These are phyloP conservation scores for Drosophila limbata DNA, from an alignment of 2,888 invertebrate genomes.

Conservation along the genomic window DNA sequence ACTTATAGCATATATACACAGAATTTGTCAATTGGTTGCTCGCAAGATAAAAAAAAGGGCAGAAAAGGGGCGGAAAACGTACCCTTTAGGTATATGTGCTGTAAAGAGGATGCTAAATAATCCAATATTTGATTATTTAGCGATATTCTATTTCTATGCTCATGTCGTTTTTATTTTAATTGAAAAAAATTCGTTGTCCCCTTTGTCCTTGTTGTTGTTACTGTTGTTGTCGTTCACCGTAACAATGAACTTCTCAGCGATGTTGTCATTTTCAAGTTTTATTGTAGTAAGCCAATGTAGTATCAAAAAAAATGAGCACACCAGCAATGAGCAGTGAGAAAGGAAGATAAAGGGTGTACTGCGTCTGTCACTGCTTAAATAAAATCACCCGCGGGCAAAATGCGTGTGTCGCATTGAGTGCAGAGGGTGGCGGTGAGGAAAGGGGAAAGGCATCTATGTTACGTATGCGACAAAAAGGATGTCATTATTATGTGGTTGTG, in stretches of 20 bases:
- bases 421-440: slow-evolving; percentile 3
- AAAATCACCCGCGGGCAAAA: slow-evolving; percentile 63
- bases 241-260: slow-evolving; percentile 45
- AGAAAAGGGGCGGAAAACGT: not conserved
- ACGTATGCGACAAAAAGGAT: slow-evolving; percentile 72
- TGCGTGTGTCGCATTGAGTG: slow-evolving; percentile 35
- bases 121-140: slow-evolving; percentile 62
- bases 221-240: slow-evolving; percentile 23
- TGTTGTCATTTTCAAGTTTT: slow-evolving; percentile 77
- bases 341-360: slow-evolving; percentile 34
- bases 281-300: slow-evolving; percentile 55
- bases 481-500: slow-evolving; percentile 81
- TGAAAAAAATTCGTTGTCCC: slow-evolving; percentile 60
- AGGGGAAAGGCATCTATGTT: slow-evolving; percentile 37
- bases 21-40: not conserved
- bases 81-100: not conserved
- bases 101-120: slow-evolving; percentile 63
- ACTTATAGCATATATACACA: not conserved
- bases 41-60: not conserved
- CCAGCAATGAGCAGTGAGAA: slow-evolving; percentile 6
- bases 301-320: slow-evolving; percentile 33
- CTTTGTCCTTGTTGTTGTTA: slow-evolving; percentile 24
- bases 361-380: slow-evolving; percentile 17
- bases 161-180: slow-evolving; percentile 67
- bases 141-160: slow-evolving; percentile 48